Evolutionary conservation across 2,797 vertebrate species (phyloP).

Genomic region (Sardinella longiceps): DNA sequence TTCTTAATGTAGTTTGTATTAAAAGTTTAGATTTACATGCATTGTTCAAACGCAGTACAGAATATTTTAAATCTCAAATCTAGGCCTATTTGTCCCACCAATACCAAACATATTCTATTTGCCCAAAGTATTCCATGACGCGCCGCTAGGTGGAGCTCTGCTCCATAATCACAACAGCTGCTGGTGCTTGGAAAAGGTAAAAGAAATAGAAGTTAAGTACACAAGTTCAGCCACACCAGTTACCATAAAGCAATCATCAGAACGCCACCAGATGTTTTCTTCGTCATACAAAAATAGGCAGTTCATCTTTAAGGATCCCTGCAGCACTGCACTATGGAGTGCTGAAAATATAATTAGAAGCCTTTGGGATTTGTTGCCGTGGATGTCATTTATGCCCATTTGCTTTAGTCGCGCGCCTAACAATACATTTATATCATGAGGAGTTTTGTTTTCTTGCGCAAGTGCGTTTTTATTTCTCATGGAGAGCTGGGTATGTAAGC

Average conservation of each 20-base stretch:
- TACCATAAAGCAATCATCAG: conserved; percentile 47
- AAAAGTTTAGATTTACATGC: background rate
- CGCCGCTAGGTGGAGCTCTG: conserved; percentile 66
- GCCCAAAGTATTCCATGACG: background rate
- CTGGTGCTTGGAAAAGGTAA: conserved; percentile 19
- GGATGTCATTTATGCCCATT: conserved; percentile 12
- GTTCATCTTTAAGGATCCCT: conserved; percentile 31
- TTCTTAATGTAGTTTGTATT: background rate
- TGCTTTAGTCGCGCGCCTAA: background rate
- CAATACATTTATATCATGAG: background rate
- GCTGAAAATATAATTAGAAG: conserved; percentile 44
- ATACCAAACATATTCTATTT: background rate
- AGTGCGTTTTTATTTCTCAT: background rate
- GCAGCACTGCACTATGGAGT: conserved; percentile 39
- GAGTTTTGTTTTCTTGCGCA: conserved; percentile 13
- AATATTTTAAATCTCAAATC: background rate
- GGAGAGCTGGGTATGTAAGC: too few species aligned
- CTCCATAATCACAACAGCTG: conserved; percentile 25
- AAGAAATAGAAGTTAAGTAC: conserved; percentile 38
- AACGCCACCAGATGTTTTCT: conserved; percentile 47
- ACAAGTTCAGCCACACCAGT: conserved; percentile 41
- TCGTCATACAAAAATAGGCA: conserved; percentile 43
- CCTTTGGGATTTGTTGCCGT: conserved; percentile 26
- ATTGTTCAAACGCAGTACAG: background rate
- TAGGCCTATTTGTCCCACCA: too few species aligned